Evolutionary conservation across 2,888 invertebrate species (phyloP).

Genomic region (Pelosia muscerda): DNA sequence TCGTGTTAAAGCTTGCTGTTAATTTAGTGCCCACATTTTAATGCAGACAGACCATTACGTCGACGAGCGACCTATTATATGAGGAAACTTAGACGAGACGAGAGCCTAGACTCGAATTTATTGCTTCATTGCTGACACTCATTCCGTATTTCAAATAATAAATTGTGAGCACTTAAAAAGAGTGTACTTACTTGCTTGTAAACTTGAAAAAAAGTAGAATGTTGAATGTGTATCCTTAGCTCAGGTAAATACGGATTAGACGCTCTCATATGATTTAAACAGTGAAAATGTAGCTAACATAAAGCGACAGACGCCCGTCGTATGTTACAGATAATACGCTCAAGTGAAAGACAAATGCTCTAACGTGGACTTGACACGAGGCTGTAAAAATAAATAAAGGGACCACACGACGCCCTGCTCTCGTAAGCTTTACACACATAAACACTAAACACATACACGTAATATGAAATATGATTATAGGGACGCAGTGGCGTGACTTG

Average conservation of each 20-base stretch:
- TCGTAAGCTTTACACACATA: slow-evolving; percentile 55
- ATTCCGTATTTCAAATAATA: slow-evolving; percentile 38
- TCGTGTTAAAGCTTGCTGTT: slow-evolving; percentile 62
- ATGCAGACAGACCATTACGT: slow-evolving; percentile 63
- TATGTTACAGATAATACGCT: slow-evolving; percentile 69
- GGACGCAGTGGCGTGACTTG: background rate
- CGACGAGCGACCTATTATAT: slow-evolving; percentile 64
- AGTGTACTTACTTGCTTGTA: background rate
- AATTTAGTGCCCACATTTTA: slow-evolving; percentile 63
- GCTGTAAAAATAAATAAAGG: slow-evolving; percentile 77
- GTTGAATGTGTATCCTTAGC: background rate
- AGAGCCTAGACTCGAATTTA: slow-evolving; percentile 64
- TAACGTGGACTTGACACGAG: slow-evolving; percentile 72
- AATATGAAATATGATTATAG: slow-evolving; percentile 51
- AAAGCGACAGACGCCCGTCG: slow-evolving; percentile 63
- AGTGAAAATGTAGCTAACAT: slow-evolving; percentile 59
- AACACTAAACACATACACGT: slow-evolving; percentile 50
- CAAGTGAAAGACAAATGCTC: slow-evolving; percentile 71
- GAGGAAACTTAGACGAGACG: slow-evolving; percentile 67
- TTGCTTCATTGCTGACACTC: slow-evolving; percentile 55
- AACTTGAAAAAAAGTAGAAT: background rate
- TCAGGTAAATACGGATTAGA: slow-evolving; percentile 10
- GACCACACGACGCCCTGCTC: slow-evolving; percentile 51
- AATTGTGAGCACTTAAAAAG: slow-evolving; percentile 1
- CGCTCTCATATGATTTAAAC: slow-evolving; percentile 51